phyloP scores from a whole-genome alignment of 1,140 invertebrate genomes.

The Leptinotarsa defecta region DNA sequence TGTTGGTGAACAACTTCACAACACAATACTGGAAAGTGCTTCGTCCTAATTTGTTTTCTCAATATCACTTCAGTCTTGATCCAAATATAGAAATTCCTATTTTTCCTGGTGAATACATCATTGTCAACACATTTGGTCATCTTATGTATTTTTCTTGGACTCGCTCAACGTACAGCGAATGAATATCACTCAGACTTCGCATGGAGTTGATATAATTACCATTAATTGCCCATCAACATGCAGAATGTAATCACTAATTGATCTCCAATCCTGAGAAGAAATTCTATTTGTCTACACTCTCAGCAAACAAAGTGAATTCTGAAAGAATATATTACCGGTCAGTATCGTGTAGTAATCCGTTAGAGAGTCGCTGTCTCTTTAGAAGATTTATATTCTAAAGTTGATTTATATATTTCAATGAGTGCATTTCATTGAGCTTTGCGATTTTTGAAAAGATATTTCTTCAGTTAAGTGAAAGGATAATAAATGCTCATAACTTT shows the following conservation, averaged over 20 bases:
- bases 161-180: neutral
- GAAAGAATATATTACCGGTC: neutral
- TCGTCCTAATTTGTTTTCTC: too few relatives aligned
- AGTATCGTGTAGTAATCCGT: neutral
- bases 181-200: neutral
- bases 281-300: constrained; percentile 2
- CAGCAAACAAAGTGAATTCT: neutral
- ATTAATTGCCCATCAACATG: neutral
- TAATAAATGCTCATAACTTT: too few relatives aligned
- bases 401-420: too few relatives aligned
- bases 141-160: neutral
- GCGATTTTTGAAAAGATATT: too few relatives aligned
- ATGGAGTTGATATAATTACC: neutral
- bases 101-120: neutral
- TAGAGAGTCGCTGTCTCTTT: neutral
- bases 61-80: too few relatives aligned
- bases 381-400: neutral
- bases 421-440: too few relatives aligned
- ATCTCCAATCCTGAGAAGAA: neutral
- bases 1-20: too few relatives aligned
- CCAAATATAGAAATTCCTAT: too few relatives aligned
- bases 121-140: neutral
- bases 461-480: too few relatives aligned
- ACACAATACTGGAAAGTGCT: too few relatives aligned
- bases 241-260: neutral